Evolutionary conservation across 2,113 vertebrate genomes (phyloP).

Genomic region (Baryphthengus martii): DNA sequence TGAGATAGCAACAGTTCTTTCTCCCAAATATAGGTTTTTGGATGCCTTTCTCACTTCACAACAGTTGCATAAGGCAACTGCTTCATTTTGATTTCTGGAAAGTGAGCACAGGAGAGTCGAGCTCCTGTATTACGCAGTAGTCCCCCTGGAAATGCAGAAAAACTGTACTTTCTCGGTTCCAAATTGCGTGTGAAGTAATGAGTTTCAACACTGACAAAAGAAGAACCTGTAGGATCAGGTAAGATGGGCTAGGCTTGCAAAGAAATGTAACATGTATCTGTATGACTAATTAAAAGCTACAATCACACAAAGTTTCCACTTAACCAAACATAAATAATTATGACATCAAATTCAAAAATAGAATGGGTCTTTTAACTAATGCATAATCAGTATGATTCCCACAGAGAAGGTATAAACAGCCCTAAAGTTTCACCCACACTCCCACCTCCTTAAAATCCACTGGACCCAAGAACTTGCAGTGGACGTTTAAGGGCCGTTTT

Average conservation of each 20-base stretch:
- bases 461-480: not conserved
- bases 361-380: not conserved
- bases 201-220: not conserved
- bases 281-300: not conserved
- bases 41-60: not conserved
- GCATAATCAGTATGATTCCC: not conserved
- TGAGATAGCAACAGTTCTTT: not conserved
- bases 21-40: not conserved
- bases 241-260: not conserved
- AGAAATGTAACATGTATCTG: not conserved
- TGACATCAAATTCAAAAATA: not conserved
- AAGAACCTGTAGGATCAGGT: not conserved
- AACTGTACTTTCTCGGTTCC: not conserved
- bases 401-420: not conserved
- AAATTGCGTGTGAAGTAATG: not conserved
- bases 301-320: not conserved
- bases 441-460: not conserved
- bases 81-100: not conserved
- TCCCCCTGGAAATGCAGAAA: not conserved
- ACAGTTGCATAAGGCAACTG: not conserved
- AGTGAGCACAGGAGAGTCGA: not conserved
- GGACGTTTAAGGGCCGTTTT: not conserved
- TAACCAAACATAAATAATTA: not conserved
- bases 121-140: not conserved
- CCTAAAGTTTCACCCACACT: not conserved